A percentile compares a stretch with the other conserved stretches of the same genome.
Conservation (phyloP, 2,888 invertebrate genomes). For the Ophonus ardosiacus region DNA sequence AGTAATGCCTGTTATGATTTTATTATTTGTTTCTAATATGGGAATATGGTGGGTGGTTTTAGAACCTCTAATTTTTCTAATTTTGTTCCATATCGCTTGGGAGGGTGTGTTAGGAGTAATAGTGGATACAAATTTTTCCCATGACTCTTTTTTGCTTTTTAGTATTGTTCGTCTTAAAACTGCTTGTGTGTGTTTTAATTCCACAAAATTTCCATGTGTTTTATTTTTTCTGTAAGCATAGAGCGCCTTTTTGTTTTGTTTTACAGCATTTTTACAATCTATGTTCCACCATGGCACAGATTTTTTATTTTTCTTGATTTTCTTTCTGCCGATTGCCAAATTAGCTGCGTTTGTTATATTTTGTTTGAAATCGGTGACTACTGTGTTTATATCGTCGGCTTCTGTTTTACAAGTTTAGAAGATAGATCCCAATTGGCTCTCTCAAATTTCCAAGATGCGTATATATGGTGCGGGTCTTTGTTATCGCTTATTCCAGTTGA, state of each 20-base stretch:
- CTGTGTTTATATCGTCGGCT: too few relatives aligned
- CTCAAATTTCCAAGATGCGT: neutral
- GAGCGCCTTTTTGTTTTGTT: conserved; percentile 7
- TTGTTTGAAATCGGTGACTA: too few relatives aligned
- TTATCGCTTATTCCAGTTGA: neutral
- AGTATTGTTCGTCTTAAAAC: neutral
- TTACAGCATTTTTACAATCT: conserved; percentile 4
- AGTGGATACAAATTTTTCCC: neutral
- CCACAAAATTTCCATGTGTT: too few relatives aligned
- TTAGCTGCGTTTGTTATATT: neutral
- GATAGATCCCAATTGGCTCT: too few relatives aligned
- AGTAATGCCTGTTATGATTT: conserved; percentile 2
- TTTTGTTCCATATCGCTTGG: neutral
- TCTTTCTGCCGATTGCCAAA: neutral
- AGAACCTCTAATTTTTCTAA: neutral
- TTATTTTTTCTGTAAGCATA: neutral
- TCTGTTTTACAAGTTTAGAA: too few relatives aligned
- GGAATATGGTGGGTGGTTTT: neutral
- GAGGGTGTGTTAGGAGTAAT: neutral
- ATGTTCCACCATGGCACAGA: neutral
- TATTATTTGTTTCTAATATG: neutral
- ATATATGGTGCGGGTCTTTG: neutral
- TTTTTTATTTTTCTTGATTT: neutral
- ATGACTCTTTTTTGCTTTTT: neutral
- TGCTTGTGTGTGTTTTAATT: neutral